A percentile compares a stretch with the other conserved stretches of the same genome.
Evolutionary conservation across 2,888 invertebrate species (phyloP).

Genomic region (Muschampia staudingeri): DNA sequence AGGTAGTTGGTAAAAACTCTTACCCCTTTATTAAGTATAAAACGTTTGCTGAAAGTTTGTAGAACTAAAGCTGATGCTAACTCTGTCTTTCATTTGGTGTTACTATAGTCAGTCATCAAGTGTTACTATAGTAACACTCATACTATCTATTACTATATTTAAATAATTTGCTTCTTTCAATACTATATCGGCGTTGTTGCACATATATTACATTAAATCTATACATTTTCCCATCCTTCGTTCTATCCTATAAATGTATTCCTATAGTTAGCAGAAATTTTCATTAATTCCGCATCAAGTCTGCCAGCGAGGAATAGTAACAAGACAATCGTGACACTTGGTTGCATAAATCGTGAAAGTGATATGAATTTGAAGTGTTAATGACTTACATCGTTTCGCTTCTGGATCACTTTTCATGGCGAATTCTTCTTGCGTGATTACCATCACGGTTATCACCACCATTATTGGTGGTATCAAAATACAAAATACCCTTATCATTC

Average conservation of each 20-base stretch:
- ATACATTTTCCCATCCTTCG: neutral
- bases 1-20: too few relatives aligned
- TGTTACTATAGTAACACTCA: too few relatives aligned
- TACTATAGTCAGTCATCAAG: too few relatives aligned
- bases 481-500: neutral
- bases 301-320: constrained; percentile 55
- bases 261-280: constrained; percentile 16
- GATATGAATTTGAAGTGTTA: constrained; percentile 23
- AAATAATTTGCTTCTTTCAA: too few relatives aligned
- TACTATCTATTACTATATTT: too few relatives aligned
- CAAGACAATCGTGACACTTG: constrained; percentile 57
- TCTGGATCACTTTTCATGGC: neutral
- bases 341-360: constrained; percentile 60
- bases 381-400: constrained; percentile 5
- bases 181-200: too few relatives aligned
- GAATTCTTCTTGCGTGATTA: constrained; percentile 9
- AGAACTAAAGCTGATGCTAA: too few relatives aligned
- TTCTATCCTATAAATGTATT: neutral
- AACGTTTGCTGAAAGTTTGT: too few relatives aligned
- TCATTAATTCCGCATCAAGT: constrained; percentile 49
- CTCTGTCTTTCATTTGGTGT: too few relatives aligned
- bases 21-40: too few relatives aligned
- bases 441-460: too few relatives aligned
- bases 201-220: neutral
- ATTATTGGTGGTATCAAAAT: neutral